Percentiles rank a stretch among this genome's conserved stretches.
These are phyloP conservation scores for Apamea crenata DNA, from an alignment of 2,888 invertebrate species.

Conservation along the genomic window DNA sequence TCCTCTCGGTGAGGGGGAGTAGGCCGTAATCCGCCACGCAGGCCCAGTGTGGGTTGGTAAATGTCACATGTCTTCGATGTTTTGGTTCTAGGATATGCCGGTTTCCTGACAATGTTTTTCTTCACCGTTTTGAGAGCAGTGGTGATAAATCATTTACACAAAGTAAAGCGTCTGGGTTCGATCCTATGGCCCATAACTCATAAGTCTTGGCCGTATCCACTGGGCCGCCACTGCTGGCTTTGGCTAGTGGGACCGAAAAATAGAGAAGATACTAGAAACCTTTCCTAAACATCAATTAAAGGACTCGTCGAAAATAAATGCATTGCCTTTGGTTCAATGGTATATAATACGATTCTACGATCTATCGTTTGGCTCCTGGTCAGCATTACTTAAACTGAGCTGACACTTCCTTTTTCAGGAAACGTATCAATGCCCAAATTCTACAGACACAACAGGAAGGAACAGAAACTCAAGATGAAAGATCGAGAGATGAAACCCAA, in stretches of 20 bases:
- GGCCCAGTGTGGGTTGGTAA: background rate
- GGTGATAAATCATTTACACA: background rate
- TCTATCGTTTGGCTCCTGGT: background rate
- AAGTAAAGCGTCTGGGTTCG: background rate
- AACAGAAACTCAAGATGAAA: background rate
- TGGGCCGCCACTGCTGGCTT: background rate
- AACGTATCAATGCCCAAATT: background rate
- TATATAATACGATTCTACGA: background rate
- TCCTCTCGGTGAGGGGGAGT: background rate
- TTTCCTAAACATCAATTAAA: background rate
- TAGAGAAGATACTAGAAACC: background rate
- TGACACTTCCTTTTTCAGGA: background rate
- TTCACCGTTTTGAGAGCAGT: too few species aligned
- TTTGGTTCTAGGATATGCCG: too few species aligned
- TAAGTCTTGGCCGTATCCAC: background rate
- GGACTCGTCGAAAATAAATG: background rate
- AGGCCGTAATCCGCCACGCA: background rate
- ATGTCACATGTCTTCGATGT: too few species aligned
- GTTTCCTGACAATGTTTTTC: too few species aligned
- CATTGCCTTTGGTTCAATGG: background rate
- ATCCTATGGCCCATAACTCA: background rate
- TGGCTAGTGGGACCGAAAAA: background rate
- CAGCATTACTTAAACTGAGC: background rate
- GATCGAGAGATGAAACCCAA: background rate
- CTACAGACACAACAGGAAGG: background rate